A percentile compares a stretch with the other conserved stretches of the same genome.
Evolutionary conservation across 2,113 vertebrate genomes (phyloP).

Genomic region (Dipodomys spectabilis): DNA sequence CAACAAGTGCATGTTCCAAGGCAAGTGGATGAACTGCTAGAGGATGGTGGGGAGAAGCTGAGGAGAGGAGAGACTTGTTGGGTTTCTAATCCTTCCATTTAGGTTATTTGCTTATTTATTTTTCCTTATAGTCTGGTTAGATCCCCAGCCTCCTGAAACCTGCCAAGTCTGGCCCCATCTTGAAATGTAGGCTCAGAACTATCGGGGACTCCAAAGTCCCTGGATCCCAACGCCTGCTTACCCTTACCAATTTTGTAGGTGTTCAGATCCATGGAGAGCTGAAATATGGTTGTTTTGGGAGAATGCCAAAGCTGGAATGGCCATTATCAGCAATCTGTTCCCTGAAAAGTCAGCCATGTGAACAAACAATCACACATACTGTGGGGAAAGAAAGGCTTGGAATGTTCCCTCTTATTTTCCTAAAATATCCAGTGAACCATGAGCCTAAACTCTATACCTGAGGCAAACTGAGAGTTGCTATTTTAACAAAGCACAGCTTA

Average conservation of each 20-base stretch:
- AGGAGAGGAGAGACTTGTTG: background rate
- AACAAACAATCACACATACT: slow-evolving; percentile 45
- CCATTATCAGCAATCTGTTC: background rate
- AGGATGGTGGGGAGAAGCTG: background rate
- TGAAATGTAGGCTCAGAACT: background rate
- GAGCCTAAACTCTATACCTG: slow-evolving; percentile 81
- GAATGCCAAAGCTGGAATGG: background rate
- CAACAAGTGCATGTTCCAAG: background rate
- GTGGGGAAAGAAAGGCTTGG: slow-evolving; percentile 44
- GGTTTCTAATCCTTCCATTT: background rate
- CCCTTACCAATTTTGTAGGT: background rate
- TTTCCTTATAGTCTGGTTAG: background rate
- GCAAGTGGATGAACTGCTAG: background rate
- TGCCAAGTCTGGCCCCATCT: background rate
- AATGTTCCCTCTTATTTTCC: slow-evolving; percentile 79
- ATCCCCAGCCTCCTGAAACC: background rate
- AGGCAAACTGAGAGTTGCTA: slow-evolving; percentile 70
- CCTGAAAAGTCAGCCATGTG: slow-evolving; percentile 29
- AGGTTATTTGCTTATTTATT: background rate
- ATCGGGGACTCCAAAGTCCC: background rate
- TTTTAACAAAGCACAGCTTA: slow-evolving; percentile 65
- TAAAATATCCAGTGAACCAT: slow-evolving; percentile 74
- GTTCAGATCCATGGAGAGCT: rapidly evolving
- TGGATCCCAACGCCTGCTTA: background rate
- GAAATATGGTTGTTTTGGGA: slow-evolving; percentile 42